These are phyloP conservation scores for Myiozetetes cayanensis DNA, from an alignment of 2,113 vertebrate species.

Conservation along the genomic window DNA sequence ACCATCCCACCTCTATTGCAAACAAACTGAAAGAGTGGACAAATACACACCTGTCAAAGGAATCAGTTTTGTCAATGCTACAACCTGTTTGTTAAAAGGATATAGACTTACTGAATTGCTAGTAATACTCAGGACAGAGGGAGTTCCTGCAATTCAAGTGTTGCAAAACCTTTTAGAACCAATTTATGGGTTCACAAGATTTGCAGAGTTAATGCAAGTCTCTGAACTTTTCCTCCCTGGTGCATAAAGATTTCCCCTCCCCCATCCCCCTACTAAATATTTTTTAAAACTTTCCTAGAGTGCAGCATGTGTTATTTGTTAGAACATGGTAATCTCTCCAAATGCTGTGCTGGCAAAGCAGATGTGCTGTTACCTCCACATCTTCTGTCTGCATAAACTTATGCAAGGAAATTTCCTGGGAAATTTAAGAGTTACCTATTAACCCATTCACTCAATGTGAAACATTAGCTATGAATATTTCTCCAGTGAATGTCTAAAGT, in stretches of 20 bases:
- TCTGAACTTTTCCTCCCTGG: not conserved
- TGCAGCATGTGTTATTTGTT: not conserved
- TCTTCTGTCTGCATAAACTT: not conserved
- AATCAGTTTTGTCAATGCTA: not conserved
- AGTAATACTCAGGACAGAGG: not conserved
- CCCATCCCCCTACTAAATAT: not conserved
- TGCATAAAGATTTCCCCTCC: fast-evolving
- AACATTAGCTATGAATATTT: not conserved
- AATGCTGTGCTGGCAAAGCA: not conserved
- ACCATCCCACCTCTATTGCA: not conserved
- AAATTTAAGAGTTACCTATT: not conserved
- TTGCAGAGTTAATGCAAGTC: not conserved
- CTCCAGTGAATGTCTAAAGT: not conserved
- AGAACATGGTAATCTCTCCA: not conserved
- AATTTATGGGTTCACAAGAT: not conserved
- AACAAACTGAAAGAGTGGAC: not conserved
- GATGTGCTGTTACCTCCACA: not conserved
- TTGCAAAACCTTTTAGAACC: not conserved
- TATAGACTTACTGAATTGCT: not conserved
- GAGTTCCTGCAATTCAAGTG: not conserved
- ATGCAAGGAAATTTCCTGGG: not conserved
- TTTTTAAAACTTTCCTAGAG: not conserved
- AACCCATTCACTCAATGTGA: not conserved
- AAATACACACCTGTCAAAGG: not conserved
- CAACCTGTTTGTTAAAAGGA: not conserved